Evolutionary conservation across 2,888 invertebrate species (phyloP).

Genomic region (Epinotia ramella): DNA sequence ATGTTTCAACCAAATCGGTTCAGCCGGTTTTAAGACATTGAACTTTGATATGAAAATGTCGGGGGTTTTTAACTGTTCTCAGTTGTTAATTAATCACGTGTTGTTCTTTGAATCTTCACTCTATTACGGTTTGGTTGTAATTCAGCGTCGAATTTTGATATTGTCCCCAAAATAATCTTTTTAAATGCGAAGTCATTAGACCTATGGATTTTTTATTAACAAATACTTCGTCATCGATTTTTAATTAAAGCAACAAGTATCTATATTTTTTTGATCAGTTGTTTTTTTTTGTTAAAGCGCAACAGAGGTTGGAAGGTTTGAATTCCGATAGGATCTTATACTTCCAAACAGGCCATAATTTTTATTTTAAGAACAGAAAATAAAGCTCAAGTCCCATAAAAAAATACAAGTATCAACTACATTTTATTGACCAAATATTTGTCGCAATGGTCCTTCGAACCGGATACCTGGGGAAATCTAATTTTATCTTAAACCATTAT

Average conservation of each 20-base stretch:
- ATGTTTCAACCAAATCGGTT: too few relatives aligned
- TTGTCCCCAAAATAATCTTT: neutral
- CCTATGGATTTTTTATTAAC: neutral
- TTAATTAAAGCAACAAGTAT: neutral
- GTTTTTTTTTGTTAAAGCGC: neutral
- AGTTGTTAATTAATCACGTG: too few relatives aligned
- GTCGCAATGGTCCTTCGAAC: constrained; percentile 7
- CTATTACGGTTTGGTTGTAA: too few relatives aligned
- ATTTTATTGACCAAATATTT: neutral
- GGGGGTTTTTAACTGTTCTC: too few relatives aligned
- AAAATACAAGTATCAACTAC: constrained; percentile 2
- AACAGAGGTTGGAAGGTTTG: neutral
- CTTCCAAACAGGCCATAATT: constrained; percentile 2
- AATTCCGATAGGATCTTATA: constrained; percentile 1
- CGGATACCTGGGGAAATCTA: constrained; percentile 8
- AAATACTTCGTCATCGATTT: neutral
- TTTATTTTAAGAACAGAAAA: neutral
- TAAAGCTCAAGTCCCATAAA: constrained; percentile 1
- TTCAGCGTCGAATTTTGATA: neutral
- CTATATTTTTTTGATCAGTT: neutral
- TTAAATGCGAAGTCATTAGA: too few relatives aligned
- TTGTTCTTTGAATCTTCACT: too few relatives aligned
- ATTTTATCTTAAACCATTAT: neutral
- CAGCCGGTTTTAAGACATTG: too few relatives aligned
- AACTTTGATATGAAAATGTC: too few relatives aligned